These are phyloP conservation scores for Diabrotica virgifera DNA, from an alignment of 1,140 invertebrate species.

Conservation along the genomic window DNA sequence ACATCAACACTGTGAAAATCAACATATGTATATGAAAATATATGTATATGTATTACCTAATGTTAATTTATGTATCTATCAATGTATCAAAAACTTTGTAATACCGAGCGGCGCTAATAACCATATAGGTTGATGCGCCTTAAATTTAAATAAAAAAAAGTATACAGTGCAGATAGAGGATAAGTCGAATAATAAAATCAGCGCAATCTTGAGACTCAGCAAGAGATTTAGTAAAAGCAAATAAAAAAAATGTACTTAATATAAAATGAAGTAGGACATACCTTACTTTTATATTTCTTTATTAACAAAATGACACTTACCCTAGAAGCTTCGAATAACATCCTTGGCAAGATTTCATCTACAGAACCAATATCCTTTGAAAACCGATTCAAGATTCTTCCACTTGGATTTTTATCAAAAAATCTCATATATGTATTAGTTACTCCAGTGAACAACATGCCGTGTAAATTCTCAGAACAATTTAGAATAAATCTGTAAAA, in stretches of 20 bases:
- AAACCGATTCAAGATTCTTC: slow-evolving; percentile 71
- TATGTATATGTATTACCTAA: too few relatives aligned
- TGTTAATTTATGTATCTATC: too few relatives aligned
- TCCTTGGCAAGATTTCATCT: slow-evolving; percentile 69
- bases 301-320: slow-evolving; percentile 36
- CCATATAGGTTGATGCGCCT: too few relatives aligned
- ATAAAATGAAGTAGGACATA: not conserved
- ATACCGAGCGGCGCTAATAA: too few relatives aligned
- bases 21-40: too few relatives aligned
- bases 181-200: too few relatives aligned
- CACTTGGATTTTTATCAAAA: slow-evolving; percentile 81
- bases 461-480: slow-evolving; percentile 70
- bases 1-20: too few relatives aligned
- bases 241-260: not conserved
- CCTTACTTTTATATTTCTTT: not conserved
- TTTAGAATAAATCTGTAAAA: slow-evolving; percentile 78
- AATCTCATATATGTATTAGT: slow-evolving; percentile 69
- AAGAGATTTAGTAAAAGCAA: not conserved
- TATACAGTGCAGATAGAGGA: too few relatives aligned
- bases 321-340: slow-evolving; percentile 62
- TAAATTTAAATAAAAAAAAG: too few relatives aligned
- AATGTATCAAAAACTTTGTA: too few relatives aligned
- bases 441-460: slow-evolving; percentile 62
- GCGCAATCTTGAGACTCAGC: too few relatives aligned
- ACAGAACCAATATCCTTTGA: slow-evolving; percentile 73